phyloP scores from a whole-genome alignment of 2,888 invertebrate genomes.

The Hydrotaea cyrtoneurina region DNA sequence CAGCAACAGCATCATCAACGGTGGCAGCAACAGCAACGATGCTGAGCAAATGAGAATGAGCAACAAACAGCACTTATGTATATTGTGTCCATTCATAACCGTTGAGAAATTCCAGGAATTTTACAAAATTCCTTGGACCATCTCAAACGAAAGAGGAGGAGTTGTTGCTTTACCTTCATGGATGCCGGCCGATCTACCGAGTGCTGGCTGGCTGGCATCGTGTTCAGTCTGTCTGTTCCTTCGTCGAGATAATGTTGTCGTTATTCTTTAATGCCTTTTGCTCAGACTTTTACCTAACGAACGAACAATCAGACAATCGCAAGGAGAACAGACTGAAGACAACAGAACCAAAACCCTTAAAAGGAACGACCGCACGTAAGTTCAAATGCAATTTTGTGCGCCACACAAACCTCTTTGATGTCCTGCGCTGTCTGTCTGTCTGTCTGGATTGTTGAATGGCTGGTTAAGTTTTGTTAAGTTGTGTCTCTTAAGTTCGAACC shows the following conservation, averaged over 20 bases:
- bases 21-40: not conserved
- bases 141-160: slow-evolving; percentile 58
- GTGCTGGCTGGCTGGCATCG: slow-evolving; percentile 24
- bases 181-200: slow-evolving; percentile 3
- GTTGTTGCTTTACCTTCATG: slow-evolving; percentile 36
- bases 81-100: slow-evolving; percentile 71
- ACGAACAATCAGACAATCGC: slow-evolving; percentile 42
- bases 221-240: slow-evolving; percentile 29
- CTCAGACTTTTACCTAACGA: slow-evolving; percentile 49
- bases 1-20: not conserved
- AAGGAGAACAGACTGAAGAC: slow-evolving; percentile 51
- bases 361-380: slow-evolving; percentile 59
- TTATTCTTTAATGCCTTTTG: slow-evolving; percentile 60
- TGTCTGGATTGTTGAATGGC: slow-evolving; percentile 56
- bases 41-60: not conserved
- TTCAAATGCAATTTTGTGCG: slow-evolving; percentile 68
- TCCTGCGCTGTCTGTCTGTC: slow-evolving; percentile 66
- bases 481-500: not conserved
- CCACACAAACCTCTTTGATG: slow-evolving; percentile 68
- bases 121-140: slow-evolving; percentile 67
- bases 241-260: slow-evolving; percentile 54
- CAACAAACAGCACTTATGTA: slow-evolving; percentile 44
- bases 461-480: slow-evolving; percentile 38
- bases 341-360: slow-evolving; percentile 23
- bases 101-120: slow-evolving; percentile 72